These are phyloP conservation scores for Zoanthus gigantus DNA, from an alignment of 92 coral and sea anemone species.

Conservation along the genomic window DNA sequence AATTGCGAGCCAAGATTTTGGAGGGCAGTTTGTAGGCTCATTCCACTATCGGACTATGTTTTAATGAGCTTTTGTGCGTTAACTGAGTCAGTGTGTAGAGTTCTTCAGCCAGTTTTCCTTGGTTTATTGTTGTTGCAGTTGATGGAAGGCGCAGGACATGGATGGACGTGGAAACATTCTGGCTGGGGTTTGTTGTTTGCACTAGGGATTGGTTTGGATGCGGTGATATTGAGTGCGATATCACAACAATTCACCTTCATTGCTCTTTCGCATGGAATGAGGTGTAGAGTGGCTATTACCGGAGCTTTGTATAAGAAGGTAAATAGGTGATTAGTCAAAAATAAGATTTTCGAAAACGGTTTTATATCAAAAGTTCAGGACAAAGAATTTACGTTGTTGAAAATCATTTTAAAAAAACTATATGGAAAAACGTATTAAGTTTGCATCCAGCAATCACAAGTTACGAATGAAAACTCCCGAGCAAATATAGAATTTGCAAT, in stretches of 20 bases:
- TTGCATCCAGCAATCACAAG: too few relatives aligned
- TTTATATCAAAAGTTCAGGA: too few relatives aligned
- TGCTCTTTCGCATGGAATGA: slow-evolving; percentile 41
- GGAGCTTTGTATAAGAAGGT: slow-evolving; percentile 46
- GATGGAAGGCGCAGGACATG: slow-evolving; percentile 36
- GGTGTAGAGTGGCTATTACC: slow-evolving; percentile 35
- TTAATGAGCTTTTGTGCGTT: slow-evolving; percentile 8
- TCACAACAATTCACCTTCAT: slow-evolving; percentile 38
- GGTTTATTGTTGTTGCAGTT: slow-evolving; percentile 35
- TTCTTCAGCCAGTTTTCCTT: slow-evolving; percentile 42
- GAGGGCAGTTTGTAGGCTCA: slow-evolving; percentile 26
- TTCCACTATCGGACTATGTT: slow-evolving; percentile 21
- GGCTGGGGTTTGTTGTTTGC: slow-evolving; percentile 44
- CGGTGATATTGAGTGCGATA: slow-evolving; percentile 39
- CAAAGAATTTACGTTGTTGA: too few relatives aligned
- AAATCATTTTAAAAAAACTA: too few relatives aligned
- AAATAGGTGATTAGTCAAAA: background rate
- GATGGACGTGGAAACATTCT: slow-evolving; percentile 38
- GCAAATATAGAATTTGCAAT: too few relatives aligned
- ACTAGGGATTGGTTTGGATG: slow-evolving; percentile 31
- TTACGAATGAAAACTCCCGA: too few relatives aligned
- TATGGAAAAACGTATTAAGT: too few relatives aligned
- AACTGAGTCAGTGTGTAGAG: slow-evolving; percentile 37
- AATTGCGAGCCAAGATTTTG: slow-evolving; percentile 33
- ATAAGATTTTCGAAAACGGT: too few relatives aligned